Base-by-base conservation (phyloP, 2,888 invertebrate species). In the Melipona bicolor region DNA sequence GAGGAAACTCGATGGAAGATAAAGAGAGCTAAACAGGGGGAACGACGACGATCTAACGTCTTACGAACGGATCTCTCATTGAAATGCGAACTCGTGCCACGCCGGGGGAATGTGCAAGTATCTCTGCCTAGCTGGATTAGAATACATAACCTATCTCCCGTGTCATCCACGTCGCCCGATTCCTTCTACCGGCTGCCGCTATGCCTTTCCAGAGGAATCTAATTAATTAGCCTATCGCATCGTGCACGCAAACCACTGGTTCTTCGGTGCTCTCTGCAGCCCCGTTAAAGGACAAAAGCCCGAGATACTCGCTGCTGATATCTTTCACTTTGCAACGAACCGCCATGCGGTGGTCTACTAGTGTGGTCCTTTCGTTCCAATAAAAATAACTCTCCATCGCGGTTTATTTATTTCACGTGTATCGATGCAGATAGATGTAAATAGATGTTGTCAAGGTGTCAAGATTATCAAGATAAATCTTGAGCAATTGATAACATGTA, bases 111-210 rank as follows among this genome's bases (percentile, higher is more conserved):
- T 82, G 82, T 75, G 82, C 56, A 79, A 81, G 87, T 88, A 86
- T 83, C 75, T 85, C 82, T 65, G 79, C 62, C 75, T 76, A 71
- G 76, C 73, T 71, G 80, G 84, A 87, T 89, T 88, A 89, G 89
- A 90, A 90, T 90, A 85, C 85, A 90, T 89, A 89, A 88, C 87
- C 89, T 87, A 87, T 87, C 90, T 87, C 75, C 67, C 75, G 90
- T 88, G 88, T 89, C 89, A 90, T 88, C 87, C 89, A 79, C 79
- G 86, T 85, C 87, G 80, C 78, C 79, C 75, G 83, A 85, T 84
- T 82, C 82, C 84, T 84, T 76, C 81, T 65, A 61, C 62, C 76
- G 82, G 74, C 70, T 73, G 86, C 67, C 77, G 79, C 70, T 75
- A 79, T 79, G 78, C 77, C 89, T 85, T 83, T 85, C 82, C 79